A percentile compares a stretch with the other conserved stretches of the same genome.
Conservation (phyloP, 2,888 invertebrate genomes). For the Drosophila cracens region DNA sequence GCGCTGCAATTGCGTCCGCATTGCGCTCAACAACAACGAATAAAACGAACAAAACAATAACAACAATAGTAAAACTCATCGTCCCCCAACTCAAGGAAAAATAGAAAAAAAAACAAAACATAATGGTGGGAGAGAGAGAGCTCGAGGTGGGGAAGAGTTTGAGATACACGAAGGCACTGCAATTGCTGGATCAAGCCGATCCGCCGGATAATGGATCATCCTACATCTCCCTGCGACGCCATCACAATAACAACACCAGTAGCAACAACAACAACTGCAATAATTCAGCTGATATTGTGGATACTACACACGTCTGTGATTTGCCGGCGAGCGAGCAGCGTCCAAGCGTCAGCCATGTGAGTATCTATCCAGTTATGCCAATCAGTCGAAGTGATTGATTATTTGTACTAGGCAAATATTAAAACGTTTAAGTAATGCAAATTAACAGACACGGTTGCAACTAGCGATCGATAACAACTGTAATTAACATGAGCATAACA, state of each 20-base stretch:
- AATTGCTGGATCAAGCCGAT: constrained; percentile 55
- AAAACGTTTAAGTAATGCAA: not conserved
- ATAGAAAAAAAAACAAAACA: not conserved
- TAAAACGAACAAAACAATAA: constrained; percentile 21
- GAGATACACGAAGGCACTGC: constrained; percentile 58
- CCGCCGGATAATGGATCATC: not conserved
- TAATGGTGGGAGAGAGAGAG: constrained; percentile 23
- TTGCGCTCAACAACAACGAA: constrained; percentile 42
- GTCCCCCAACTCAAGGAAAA: constrained; percentile 35
- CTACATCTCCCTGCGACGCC: constrained; percentile 50
- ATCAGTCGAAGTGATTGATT: not conserved
- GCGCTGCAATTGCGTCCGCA: constrained; percentile 50
- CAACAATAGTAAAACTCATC: constrained; percentile 11
- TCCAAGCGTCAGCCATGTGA: constrained; percentile 34
- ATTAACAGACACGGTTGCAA: not conserved
- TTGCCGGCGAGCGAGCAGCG: constrained; percentile 3
- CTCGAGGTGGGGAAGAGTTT: constrained; percentile 52
- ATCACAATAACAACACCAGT: not conserved
- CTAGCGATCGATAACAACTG: not conserved
- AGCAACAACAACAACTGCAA: constrained; percentile 5
- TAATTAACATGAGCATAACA: not conserved
- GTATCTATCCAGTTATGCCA: not conserved
- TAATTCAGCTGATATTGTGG: constrained; percentile 59
- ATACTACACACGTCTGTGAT: constrained; percentile 43
- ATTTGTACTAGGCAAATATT: not conserved